Evolutionary conservation across 2,888 invertebrate genomes (phyloP), one percentile per base, ranked within the genome.

Genomic region (Autographa pulchrina): DNA sequence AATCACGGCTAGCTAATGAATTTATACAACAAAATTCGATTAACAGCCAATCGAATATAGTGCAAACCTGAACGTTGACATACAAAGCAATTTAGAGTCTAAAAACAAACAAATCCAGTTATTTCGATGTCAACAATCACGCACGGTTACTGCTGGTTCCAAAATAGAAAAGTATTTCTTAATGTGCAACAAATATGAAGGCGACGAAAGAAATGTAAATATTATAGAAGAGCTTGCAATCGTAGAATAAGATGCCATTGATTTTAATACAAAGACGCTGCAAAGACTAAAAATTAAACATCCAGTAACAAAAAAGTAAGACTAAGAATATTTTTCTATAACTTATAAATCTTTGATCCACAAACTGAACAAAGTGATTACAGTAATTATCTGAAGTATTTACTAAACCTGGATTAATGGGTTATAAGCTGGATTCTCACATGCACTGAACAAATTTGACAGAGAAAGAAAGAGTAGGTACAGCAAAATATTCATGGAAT

Each of bases 91-190:
- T 63, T 78, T 68, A 32, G n/a, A 35, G 59, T 64, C 35, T 56
- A 52, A 72, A 78, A 77, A 67, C 66, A 62, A 7, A 72, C 72
- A 65, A 48, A 18, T 59, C 20, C 54, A 8, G 56, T 31, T 77
- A 60, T 63, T 18, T 68, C 62, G 48, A 31, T 59, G 59, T 59
- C 38, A 65, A 63, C 18, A 60, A 59, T 48, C 25, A 13, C 7
- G 58, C 3, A 13, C 8, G 18, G 65, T 60, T 18, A 20, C 16
- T 4, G 54, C 11, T 20, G 4, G 54, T 56, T 56, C 25, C 54
- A 56, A 56, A 48, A 56, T 56, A 20, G 11, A 56, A 11, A 20
- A 56, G 13, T 20, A 56, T 11, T 25, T 4, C 54, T 9, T 9
- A 25, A 25, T 13, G 3, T 5, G 13, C 20, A 25, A 14, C 13